Evolutionary conservation across 2,797 vertebrate genomes (phyloP), one percentile per base, ranked within the genome.

Genomic region (Lutjanus campechanus): DNA sequence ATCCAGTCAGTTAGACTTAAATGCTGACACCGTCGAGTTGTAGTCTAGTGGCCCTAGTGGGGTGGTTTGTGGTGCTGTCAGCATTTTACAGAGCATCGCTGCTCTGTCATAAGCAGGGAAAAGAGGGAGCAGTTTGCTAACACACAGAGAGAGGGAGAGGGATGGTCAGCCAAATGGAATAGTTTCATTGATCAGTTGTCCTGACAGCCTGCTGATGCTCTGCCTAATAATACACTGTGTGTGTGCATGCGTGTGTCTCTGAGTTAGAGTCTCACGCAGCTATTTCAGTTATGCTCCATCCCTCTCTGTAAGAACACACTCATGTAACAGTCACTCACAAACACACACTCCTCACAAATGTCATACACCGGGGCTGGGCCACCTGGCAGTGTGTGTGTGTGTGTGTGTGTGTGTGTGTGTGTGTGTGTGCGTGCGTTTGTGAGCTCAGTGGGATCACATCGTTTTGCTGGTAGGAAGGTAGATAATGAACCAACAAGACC

Each of bases 131-230:
- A 44, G 80, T 88, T 78, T 73, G 82, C 71, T 66, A 43, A 43
- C 58, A 63, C 53, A 85, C 1, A 61, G 16, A 63, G 49, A 56
- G 40, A 64, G 47, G 72, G 54, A n/a, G 75, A 85, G 75, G 77
- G 73, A 66, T 79, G 83, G 88, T 89, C 88, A 83, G 84, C 89
- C 92, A 91, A 93, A 92, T 91, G 88, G 89, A 94, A 91, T 87
- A 88, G 79, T 89, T 93, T 92, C 82, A 93, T 94, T 93, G 92
- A 93, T 94, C 88, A 93, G 92, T 85, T 89, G 89, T 90, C 87
- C 88, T 89, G 92, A 92, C 91, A 90, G 85, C 76, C 81, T 80
- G 87, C 88, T 92, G 91, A 91, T 91, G 88, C 81, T 83, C 79
- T 75, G 65, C 86, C 85, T 90, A 82, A 89, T 89, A 92, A 90